Base-by-base conservation (phyloP, 2,113 vertebrate species). In the Vicugna pacos region DNA sequence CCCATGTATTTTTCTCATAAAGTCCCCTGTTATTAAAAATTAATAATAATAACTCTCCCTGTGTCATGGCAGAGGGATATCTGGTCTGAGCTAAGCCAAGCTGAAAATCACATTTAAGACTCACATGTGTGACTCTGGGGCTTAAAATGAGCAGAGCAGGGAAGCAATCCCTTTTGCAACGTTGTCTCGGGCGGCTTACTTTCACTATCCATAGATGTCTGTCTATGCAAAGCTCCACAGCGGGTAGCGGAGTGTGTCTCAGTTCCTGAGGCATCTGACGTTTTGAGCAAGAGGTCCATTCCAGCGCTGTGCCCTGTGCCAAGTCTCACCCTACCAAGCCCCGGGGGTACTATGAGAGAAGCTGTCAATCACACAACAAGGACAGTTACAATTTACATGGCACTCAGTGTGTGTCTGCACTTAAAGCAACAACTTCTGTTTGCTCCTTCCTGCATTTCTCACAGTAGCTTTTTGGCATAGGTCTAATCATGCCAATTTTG, bases 401-500 rank as follows among this genome's bases (percentile, higher is more conserved):
- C 15, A 32, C 2, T 56, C 70, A 62, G 2, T 3, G 13, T 2
- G 10, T 14, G 8, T 32, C 64, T 42, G 54, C 26, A 2, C 56
- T 82, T 70, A 77, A 73, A 56, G 9, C 30, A 30, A 50, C 38
- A 67, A 35, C 90, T 62, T 93, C 14, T 7, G 4, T 48, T 67
- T 54, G 50, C 4, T 38, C 58, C 42, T 81, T 88, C 72, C 19
- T 80, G 38, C 50, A n/a, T n/a, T 82, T 82, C 84, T 87, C 75
- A 69, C 16, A 30, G 17, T 38, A 54, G 48, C 16, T 54, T 42
- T 86, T 17, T 60, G 24, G 50, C 14, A 28, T 22, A 48, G 42
- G 15, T 75, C 92, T 64, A 93, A 62, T 92, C n/a, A 87, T 67
- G 19, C 5, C 11, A 73, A 42, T 83, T 86, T 92, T 87, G 35